Percentiles rank a stretch among this genome's conserved stretches.
Evolutionary conservation across 2,113 vertebrate genomes (phyloP).

Genomic region (Psephotus haematonotus): DNA sequence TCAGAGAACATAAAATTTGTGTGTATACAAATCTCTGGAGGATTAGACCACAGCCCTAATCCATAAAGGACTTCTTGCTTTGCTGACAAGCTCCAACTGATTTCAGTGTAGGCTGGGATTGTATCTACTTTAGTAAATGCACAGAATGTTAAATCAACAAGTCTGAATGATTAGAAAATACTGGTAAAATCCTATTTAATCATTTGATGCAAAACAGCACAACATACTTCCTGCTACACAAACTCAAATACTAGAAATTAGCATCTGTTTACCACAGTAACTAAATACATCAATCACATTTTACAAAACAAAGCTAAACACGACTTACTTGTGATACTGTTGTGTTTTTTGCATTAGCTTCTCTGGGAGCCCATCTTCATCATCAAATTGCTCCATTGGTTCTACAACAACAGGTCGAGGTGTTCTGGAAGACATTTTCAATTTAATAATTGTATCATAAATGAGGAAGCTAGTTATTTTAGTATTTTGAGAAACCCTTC

Average conservation of each 20-base stretch:
- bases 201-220: not conserved
- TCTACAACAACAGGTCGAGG: slow-evolving; percentile 95
- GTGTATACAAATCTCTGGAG: not conserved
- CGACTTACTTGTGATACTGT: slow-evolving; percentile 91
- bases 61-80: not conserved
- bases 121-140: not conserved
- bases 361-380: slow-evolving; percentile 94
- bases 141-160: not conserved
- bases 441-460: not conserved
- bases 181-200: not conserved
- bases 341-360: slow-evolving; percentile 92
- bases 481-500: not conserved
- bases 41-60: not conserved
- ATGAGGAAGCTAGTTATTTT: not conserved
- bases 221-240: not conserved
- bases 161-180: not conserved
- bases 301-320: not conserved
- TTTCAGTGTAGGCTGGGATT: not conserved
- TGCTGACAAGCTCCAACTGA: not conserved
- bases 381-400: slow-evolving; percentile 93
- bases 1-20: not conserved
- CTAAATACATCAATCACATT: not conserved
- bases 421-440: slow-evolving; percentile 77
- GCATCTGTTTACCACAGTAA: not conserved
- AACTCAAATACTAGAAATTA: not conserved